These are phyloP conservation scores for Turritopsis rubra DNA, from an alignment of 30 jellyfish, hydroid and myxozoan species.

Conservation along the genomic window DNA sequence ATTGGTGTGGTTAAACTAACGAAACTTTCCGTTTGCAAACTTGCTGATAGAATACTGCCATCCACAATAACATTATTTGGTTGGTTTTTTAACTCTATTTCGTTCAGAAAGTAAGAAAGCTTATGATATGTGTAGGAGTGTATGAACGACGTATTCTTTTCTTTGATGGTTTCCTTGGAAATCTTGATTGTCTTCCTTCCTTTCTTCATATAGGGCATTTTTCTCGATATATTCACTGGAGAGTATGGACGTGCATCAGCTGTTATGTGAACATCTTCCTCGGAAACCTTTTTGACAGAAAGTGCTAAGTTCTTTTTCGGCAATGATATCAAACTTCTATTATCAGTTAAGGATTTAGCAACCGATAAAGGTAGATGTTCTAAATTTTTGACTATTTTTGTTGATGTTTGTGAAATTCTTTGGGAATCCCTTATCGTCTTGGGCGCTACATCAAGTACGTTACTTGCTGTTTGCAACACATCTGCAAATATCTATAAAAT, in stretches of 20 bases:
- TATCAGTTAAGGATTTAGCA: not conserved
- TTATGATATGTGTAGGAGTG: not conserved
- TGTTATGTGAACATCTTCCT: not conserved
- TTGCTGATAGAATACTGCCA: not conserved
- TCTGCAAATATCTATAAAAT: not conserved
- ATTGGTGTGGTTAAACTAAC: not conserved
- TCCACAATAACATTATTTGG: not conserved
- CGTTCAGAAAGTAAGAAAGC: not conserved
- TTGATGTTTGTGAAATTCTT: slow-evolving; percentile 5
- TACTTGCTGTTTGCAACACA: not conserved
- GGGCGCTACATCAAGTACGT: not conserved
- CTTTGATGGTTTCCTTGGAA: not conserved
- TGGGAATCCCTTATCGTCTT: not conserved
- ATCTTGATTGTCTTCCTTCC: not conserved
- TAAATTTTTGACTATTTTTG: slow-evolving; percentile 8
- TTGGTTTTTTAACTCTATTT: not conserved
- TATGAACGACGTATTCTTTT: not conserved
- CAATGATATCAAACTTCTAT: not conserved
- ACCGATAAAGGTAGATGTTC: not conserved
- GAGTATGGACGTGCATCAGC: not conserved
- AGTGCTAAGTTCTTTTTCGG: not conserved
- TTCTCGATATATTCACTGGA: not conserved
- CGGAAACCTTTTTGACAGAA: not conserved
- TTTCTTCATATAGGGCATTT: not conserved
- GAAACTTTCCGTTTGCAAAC: not conserved